Percentiles rank a stretch among this genome's conserved stretches.
These are phyloP conservation scores for Linurgus olivaceus DNA, from an alignment of 2,797 vertebrate species.

Conservation along the genomic window DNA sequence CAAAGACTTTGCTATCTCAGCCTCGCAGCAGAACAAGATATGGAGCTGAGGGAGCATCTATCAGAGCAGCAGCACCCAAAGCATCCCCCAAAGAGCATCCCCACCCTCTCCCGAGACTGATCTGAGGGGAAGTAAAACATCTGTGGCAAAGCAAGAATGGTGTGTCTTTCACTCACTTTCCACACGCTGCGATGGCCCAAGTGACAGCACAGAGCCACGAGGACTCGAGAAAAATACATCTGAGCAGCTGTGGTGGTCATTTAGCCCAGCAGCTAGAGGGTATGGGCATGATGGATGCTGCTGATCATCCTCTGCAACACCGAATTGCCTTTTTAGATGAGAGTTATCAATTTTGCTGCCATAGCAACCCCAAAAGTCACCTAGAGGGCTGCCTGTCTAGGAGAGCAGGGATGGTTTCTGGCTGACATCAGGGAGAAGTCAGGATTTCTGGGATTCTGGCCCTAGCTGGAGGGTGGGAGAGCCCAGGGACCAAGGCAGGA, in stretches of 20 bases:
- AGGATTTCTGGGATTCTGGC: background rate
- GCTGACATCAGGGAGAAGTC: background rate
- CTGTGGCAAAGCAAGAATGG: background rate
- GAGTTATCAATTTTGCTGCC: constrained; percentile 45
- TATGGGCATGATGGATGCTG: background rate
- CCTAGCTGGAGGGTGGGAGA: background rate
- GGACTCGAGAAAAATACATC: background rate
- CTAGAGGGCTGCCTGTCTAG: background rate
- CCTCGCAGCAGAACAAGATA: background rate
- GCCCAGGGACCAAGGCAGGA: background rate
- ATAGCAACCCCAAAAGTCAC: constrained; percentile 47
- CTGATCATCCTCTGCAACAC: background rate
- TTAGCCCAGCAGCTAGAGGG: background rate
- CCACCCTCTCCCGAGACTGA: background rate
- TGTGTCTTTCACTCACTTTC: background rate
- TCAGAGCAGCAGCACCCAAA: background rate
- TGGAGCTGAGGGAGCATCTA: background rate
- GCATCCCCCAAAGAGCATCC: background rate
- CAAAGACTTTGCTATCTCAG: background rate
- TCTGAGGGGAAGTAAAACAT: background rate
- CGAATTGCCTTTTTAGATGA: background rate
- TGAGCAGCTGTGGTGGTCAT: background rate
- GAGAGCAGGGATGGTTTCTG: background rate
- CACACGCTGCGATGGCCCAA: background rate
- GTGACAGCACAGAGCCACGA: background rate